Percentiles rank a stretch among this genome's conserved stretches.
Evolutionary conservation across 2,888 invertebrate genomes (phyloP).

Genomic region (Peribatodes rhomboidaria): DNA sequence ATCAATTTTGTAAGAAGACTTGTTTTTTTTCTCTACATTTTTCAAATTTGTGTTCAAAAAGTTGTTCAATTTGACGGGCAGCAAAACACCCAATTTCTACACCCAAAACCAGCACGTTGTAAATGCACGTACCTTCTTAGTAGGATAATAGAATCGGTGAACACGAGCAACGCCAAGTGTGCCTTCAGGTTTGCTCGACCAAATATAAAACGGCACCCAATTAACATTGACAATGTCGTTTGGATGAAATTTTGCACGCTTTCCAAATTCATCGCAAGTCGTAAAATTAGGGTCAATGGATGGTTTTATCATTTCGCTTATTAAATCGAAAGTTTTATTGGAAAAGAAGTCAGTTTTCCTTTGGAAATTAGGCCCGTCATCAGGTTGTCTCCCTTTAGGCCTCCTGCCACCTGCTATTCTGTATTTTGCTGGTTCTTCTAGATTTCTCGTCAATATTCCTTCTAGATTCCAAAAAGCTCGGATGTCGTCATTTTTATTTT

Average conservation of each 20-base stretch:
- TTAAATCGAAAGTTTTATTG: conserved; percentile 32
- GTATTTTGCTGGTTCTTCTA: conserved; percentile 10
- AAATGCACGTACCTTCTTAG: conserved; percentile 63
- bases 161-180: conserved; percentile 36
- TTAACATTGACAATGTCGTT: conserved; percentile 63
- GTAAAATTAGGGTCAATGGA: conserved; percentile 57
- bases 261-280: conserved; percentile 67
- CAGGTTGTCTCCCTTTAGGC: background rate
- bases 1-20: too few relatives aligned
- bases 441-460: conserved; percentile 34
- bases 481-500: conserved; percentile 4
- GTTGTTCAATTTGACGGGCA: too few relatives aligned
- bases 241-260: conserved; percentile 61
- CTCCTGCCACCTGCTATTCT: conserved; percentile 9
- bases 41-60: too few relatives aligned
- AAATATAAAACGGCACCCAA: conserved; percentile 73
- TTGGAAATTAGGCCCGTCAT: background rate
- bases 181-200: conserved; percentile 51
- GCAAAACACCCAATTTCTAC: too few relatives aligned
- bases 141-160: conserved; percentile 65
- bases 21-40: too few relatives aligned
- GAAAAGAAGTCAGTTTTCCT: conserved; percentile 35
- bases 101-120: too few relatives aligned
- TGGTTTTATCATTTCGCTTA: conserved; percentile 34
- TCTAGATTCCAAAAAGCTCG: conserved; percentile 21